Evolutionary conservation across 2,888 invertebrate genomes (phyloP), one percentile per base, ranked within the genome.

Genomic region (Idaea biselata): DNA sequence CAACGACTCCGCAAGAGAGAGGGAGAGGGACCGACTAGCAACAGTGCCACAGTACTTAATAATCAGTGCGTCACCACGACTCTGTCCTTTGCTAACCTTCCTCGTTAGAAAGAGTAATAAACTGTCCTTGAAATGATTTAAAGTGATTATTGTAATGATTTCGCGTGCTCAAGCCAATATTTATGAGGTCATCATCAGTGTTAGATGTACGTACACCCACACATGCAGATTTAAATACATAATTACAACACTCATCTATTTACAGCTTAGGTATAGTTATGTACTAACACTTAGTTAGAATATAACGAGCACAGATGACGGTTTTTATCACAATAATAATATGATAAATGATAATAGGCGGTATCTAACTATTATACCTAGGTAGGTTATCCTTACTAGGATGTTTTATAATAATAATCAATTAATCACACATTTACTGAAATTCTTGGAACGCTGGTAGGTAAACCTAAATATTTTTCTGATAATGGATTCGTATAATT

Each of bases 91-190:
- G 44, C 44, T 44, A 44, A 44, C 44, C 44, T 44, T 44, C 14
- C 44, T 44, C 44, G 44, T 44, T 44, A 44, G 44, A 44, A 44
- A 44, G 44, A 44, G 44, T 44, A 44, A 44, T 14, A 44, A 44
- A 44, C 44, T 44, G 8, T 44, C 44, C 44, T 44, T 44, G 44
- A 44, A 44, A 44, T 44, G 44, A 44, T 44, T 44, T 14, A 1
- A 44, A 44, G 44, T 44, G 44, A 44, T 44, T 44, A 44, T 44
- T 44, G 44, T 44, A 44, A 44, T 44, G 44, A 44, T 44, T 44
- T 8, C 8, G 44, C 44, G 44, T 44, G 44, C 44, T 11, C 14
- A 44, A 44, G 44, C 8, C 44, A 44, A 44, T 44, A 44, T 44
- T 44, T 44, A 44, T 44, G 44, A 44, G 44, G 11, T 44, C 44